Conservation (phyloP, 1,140 invertebrate genomes). For the Ceratosolen solmsi region DNA sequence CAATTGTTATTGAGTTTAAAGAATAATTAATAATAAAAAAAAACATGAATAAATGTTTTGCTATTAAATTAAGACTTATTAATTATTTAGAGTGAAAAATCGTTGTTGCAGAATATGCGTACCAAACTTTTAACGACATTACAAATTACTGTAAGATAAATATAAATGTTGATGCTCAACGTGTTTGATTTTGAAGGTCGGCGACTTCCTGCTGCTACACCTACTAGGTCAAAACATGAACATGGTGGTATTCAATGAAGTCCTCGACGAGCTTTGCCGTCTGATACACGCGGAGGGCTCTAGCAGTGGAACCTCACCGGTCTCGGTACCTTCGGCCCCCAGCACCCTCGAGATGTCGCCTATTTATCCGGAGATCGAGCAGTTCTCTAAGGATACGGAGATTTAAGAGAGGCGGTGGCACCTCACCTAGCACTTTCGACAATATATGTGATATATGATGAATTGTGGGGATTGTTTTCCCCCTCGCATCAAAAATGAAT, state of each 20-base stretch:
- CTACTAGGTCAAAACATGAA: conserved; percentile 90
- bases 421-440: conserved; percentile 25
- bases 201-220: conserved; percentile 88
- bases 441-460: conserved; percentile 44
- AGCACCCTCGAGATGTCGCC: conserved; percentile 88
- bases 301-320: conserved; percentile 81
- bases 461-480: conserved; percentile 4
- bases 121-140: too few species aligned
- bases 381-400: conserved; percentile 76
- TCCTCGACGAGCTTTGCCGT: conserved; percentile 79
- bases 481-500: conserved; percentile 29
- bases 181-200: conserved; percentile 79
- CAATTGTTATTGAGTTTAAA: too few species aligned
- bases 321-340: conserved; percentile 85
- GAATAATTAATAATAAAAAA: too few species aligned
- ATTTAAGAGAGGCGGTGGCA: conserved; percentile 15
- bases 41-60: too few species aligned
- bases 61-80: too few species aligned
- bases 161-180: too few species aligned
- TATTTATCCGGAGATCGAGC: conserved; percentile 84
- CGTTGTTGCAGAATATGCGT: too few species aligned
- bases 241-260: conserved; percentile 83
- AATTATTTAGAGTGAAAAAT: too few species aligned
- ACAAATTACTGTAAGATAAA: too few species aligned
- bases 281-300: conserved; percentile 81